Conservation (phyloP, 92 coral and sea anemone species). For the Porites lobata region DNA sequence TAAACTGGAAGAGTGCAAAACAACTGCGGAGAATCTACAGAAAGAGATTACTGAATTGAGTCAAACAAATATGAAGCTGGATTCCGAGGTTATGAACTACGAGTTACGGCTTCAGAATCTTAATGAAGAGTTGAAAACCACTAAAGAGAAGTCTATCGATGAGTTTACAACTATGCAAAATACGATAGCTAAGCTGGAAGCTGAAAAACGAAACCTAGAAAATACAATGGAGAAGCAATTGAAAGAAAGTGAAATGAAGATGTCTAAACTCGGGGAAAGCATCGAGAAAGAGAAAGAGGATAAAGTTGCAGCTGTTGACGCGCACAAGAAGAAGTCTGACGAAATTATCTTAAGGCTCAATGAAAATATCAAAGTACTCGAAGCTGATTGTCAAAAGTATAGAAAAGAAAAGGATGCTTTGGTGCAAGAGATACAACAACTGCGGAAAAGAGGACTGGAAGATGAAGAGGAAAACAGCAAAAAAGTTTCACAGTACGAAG, state of each 20-base stretch:
- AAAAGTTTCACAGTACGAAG: conserved; percentile 4
- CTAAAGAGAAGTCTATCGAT: conserved; percentile 34
- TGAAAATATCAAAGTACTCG: conserved; percentile 25
- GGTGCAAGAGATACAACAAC: conserved; percentile 19
- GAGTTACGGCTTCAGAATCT: conserved; percentile 1
- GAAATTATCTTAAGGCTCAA: conserved; percentile 19
- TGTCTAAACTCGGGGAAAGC: conserved; percentile 41
- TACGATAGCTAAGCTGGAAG: conserved; percentile 34
- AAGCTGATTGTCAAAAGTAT: conserved; percentile 29
- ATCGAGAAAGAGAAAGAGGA: conserved; percentile 61
- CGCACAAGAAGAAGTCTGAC: conserved; percentile 29
- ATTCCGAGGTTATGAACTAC: conserved; percentile 3
- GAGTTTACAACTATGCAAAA: conserved; percentile 49
- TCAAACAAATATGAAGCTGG: conserved; percentile 10
- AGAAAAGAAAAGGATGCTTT: conserved; percentile 56
- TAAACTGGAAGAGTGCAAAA: conserved; percentile 14
- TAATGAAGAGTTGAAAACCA: neutral
- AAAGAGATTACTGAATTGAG: conserved; percentile 35
- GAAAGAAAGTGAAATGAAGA: conserved; percentile 49
- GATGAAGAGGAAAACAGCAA: neutral
- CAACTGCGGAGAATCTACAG: conserved; percentile 12
- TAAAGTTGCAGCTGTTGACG: conserved; percentile 16
- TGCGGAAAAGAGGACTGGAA: neutral
- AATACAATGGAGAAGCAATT: conserved; percentile 51
- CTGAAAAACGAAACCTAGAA: conserved; percentile 45